These are phyloP conservation scores for Diachasma alloeum DNA, from an alignment of 1,140 invertebrate species.

Conservation along the genomic window DNA sequence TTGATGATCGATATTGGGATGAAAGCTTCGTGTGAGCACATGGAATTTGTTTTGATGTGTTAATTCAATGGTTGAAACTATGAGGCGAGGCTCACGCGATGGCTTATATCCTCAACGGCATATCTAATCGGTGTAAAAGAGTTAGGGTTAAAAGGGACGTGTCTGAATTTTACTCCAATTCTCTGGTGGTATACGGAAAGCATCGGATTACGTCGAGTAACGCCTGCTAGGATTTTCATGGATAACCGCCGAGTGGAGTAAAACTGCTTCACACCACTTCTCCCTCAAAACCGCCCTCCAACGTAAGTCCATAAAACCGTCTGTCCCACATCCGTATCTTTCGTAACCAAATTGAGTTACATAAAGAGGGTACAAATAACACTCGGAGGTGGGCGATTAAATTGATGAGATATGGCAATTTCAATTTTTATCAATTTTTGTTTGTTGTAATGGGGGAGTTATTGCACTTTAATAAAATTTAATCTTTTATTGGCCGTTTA, in stretches of 20 bases:
- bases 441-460: too few species aligned
- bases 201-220: conserved; percentile 11
- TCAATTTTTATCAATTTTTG: neutral
- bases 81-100: neutral
- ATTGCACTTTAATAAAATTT: too few species aligned
- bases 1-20: neutral
- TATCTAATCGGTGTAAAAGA: conserved; percentile 3
- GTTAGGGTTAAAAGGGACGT: neutral
- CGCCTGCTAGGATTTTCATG: conserved; percentile 14
- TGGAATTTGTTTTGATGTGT: neutral
- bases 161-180: neutral
- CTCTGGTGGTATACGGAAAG: neutral
- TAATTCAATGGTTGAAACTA: neutral
- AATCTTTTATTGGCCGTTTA: too few species aligned
- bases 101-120: neutral
- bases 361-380: neutral
- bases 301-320: neutral
- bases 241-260: conserved; percentile 1
- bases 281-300: neutral
- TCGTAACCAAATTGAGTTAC: neutral
- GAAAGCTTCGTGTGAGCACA: neutral
- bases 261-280: neutral
- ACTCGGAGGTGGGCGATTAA: neutral
- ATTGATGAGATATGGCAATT: neutral
- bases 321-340: neutral